phyloP scores from a whole-genome alignment of 2,888 invertebrate genomes.

The Neria commutata region DNA sequence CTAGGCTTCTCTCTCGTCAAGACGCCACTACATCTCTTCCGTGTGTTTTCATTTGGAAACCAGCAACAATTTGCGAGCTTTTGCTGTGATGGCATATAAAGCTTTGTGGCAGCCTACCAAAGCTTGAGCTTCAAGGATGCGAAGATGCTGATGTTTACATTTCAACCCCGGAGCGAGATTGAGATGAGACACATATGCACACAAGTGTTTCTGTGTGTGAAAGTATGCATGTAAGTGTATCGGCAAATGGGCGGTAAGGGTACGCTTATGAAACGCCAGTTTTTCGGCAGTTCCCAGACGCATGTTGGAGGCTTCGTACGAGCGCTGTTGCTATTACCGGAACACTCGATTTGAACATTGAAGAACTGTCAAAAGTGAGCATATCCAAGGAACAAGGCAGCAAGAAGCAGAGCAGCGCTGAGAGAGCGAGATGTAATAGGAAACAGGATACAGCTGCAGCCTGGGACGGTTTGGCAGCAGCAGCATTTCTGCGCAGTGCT shows the following conservation, averaged over 20 bases:
- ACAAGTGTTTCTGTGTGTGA: too few species aligned
- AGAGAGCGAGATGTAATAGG: neutral
- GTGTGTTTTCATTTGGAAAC: neutral
- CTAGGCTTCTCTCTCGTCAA: too few species aligned
- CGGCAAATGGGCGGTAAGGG: too few species aligned
- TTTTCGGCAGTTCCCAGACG: conserved; percentile 1
- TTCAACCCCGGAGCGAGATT: conserved; percentile 2
- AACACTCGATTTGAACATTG: too few species aligned
- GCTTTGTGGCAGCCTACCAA: too few species aligned
- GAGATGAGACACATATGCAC: too few species aligned
- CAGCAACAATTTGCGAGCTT: neutral
- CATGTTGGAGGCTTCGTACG: neutral
- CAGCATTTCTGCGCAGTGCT: neutral
- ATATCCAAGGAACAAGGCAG: neutral
- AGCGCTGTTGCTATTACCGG: too few species aligned
- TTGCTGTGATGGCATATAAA: neutral
- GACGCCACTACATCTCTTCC: neutral
- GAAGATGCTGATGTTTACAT: conserved; percentile 5
- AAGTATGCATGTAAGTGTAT: too few species aligned
- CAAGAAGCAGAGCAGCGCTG: neutral
- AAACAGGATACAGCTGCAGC: conserved; percentile 3
- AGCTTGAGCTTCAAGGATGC: neutral
- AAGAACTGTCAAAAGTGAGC: neutral
- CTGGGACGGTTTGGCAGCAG: neutral
- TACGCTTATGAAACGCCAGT: neutral